Base-by-base conservation (phyloP, 2,797 vertebrate species). In the Gymnoscopelus microlampas region DNA sequence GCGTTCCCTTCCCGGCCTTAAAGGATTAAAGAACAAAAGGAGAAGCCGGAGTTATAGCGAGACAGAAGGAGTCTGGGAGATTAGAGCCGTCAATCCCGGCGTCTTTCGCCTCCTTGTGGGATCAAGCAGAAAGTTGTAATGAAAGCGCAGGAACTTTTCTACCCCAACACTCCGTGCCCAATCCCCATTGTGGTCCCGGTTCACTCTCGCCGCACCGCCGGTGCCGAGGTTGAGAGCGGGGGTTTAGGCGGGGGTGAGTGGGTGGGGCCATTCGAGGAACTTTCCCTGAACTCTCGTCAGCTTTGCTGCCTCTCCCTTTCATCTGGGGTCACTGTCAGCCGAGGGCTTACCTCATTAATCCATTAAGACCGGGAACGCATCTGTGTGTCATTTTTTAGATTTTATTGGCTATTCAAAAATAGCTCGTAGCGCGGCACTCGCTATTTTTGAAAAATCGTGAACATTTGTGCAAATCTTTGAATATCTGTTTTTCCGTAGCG, bases 1-100 rank as follows among this genome's bases (percentile, higher is more conserved):
- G n/a, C n/a, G n/a, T n/a, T n/a, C n/a, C n/a, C n/a, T n/a, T n/a
- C n/a, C n/a, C n/a, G n/a, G n/a, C n/a, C n/a, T n/a, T n/a, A n/a
- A n/a, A n/a, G n/a, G n/a, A n/a, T n/a, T n/a, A 88, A 80, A 91
- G 91, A 94, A 92, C 90, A 94, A 93, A 92, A 88, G 87, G 73
- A 89, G 75, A 78, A 82, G 85, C 84, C 68, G 73, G 73, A 85
- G 86, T 86, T 80, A 10, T 74, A 81, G 80, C 19, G 79, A 90
- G 86, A 76, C 80, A 23, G 49, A 48, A 73, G 73, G 74, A 87
- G 78, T 85, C 77, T 5, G 75, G 1, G 53, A 90, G 92, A 93
- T 94, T 93, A 92, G 77, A 85, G 83, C 77, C 68, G 84, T 92
- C 92, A 91, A 91, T 90, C 89, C 85, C 49, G 10, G 64, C 70